These are phyloP conservation scores for Pachycephus smyrnensis DNA, from an alignment of 2,888 invertebrate genomes.

Conservation along the genomic window DNA sequence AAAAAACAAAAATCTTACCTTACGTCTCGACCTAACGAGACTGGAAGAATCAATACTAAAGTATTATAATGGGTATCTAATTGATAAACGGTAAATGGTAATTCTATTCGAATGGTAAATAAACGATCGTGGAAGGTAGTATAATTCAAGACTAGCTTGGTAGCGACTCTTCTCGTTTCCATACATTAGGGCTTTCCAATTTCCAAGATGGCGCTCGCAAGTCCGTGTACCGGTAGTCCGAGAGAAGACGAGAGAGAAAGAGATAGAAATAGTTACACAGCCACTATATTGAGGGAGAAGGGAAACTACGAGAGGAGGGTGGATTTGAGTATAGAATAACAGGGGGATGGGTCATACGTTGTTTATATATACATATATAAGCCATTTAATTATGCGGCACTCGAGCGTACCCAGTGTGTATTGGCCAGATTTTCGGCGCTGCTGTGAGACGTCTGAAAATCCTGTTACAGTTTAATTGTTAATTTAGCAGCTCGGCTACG, in stretches of 20 bases:
- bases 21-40: neutral
- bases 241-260: conserved; percentile 10
- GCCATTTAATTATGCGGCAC: conserved; percentile 49
- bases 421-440: conserved; percentile 37
- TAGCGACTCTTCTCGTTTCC: conserved; percentile 21
- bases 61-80: neutral
- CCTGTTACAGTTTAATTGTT: conserved; percentile 57
- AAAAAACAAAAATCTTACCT: neutral
- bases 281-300: neutral
- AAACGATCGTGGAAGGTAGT: neutral
- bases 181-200: conserved; percentile 61
- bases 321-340: conserved; percentile 3
- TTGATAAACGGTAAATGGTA: neutral
- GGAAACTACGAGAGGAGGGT: neutral
- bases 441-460: conserved; percentile 42
- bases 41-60: neutral
- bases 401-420: conserved; percentile 19
- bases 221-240: conserved; percentile 1
- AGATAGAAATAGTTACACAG: neutral
- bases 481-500: conserved; percentile 46
- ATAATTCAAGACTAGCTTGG: neutral
- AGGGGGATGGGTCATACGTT: conserved; percentile 2
- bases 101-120: neutral
- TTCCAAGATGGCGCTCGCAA: conserved; percentile 41
- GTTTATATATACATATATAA: conserved; percentile 30